A percentile compares a stretch with the other conserved stretches of the same genome.
Conservation (phyloP, 2,797 vertebrate genomes). For the Cynodonichthys magdalenae region DNA sequence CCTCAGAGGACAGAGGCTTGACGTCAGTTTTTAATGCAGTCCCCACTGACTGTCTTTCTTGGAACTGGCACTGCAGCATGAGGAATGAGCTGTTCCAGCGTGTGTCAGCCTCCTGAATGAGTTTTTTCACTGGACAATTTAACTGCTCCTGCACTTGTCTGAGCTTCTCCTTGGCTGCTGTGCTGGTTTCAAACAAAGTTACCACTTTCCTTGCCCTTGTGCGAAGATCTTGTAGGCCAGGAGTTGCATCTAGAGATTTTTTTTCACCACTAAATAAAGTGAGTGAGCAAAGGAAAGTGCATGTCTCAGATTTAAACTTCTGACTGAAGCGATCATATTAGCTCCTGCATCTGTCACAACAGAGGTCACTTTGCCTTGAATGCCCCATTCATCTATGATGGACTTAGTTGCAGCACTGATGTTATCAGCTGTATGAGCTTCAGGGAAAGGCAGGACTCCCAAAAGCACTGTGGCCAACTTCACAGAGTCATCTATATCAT, state of each 20-base stretch:
- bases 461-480: background rate
- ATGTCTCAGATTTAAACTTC: background rate
- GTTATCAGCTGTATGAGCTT: background rate
- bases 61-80: background rate
- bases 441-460: background rate
- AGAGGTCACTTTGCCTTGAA: background rate
- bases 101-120: background rate
- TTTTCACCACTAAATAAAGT: background rate
- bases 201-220: background rate
- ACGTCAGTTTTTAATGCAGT: too few species aligned
- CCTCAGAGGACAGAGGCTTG: too few species aligned
- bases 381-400: background rate
- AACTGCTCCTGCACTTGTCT: constrained; percentile 2
- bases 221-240: too few species aligned
- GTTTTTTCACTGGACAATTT: background rate
- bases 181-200: background rate
- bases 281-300: background rate
- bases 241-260: background rate
- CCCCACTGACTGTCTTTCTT: background rate
- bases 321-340: background rate
- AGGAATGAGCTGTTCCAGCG: background rate
- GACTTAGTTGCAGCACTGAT: background rate
- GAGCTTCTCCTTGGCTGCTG: background rate
- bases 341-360: background rate
- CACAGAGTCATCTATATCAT: background rate